Conservation (phyloP, 2,113 vertebrate species). For the Capreolus pygargus region DNA sequence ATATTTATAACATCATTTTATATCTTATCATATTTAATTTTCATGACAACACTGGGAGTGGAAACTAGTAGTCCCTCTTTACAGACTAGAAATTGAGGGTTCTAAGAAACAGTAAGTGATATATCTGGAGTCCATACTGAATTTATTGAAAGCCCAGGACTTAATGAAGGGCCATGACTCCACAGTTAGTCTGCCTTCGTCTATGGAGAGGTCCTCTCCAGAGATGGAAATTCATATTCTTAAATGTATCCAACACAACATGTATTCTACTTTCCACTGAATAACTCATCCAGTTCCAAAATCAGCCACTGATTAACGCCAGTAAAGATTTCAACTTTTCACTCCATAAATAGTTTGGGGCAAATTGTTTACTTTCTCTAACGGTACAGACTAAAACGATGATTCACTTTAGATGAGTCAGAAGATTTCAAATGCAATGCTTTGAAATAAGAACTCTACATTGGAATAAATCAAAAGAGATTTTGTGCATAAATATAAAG, state of each 20-base stretch:
- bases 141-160: background rate
- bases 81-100: background rate
- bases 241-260: background rate
- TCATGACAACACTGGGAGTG: background rate
- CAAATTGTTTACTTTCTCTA: constrained; percentile 16
- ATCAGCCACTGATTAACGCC: background rate
- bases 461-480: constrained; percentile 37
- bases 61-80: background rate
- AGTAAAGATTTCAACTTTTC: background rate
- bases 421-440: background rate
- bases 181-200: background rate
- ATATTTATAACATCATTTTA: constrained; percentile 24
- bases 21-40: constrained; percentile 28
- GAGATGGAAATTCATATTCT: background rate
- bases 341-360: background rate
- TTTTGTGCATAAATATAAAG: constrained; percentile 12
- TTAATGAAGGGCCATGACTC: background rate
- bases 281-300: background rate
- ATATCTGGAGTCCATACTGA: background rate
- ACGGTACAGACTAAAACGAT: background rate
- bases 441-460: constrained; percentile 19
- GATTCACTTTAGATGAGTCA: background rate
- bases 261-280: background rate
- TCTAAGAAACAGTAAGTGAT: background rate
- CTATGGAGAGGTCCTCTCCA: background rate